Base-by-base conservation (phyloP, 2,113 vertebrate species). In the Phalacrocorax pelagicus region DNA sequence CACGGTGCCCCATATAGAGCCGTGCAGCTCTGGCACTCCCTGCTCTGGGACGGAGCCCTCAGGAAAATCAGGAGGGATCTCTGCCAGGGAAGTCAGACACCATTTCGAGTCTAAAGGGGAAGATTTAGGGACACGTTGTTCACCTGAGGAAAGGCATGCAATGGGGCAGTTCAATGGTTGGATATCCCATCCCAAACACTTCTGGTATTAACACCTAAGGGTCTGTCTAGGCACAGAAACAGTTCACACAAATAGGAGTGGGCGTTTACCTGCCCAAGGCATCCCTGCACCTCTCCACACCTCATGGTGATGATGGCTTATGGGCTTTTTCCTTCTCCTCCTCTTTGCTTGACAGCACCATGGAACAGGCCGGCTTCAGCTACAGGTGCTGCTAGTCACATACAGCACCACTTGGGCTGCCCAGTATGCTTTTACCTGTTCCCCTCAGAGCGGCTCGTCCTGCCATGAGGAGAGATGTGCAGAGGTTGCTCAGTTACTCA, bases 391-490 rank as follows among this genome's bases (percentile, higher is more conserved):
- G 46, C 30, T 34, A 30, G 46, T 26, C 51, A 70, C 27, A 15
- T 19, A 52, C 3, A 66, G 51, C 55, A 66, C 26, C 55, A 1
- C 42, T 40, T 67, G 55, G 61, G 46, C 36, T 79, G 26, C 27
- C 36, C 34, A 23, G 19, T 24, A 20, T 17, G 18, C 46, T 79
- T 62, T 62, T 11, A 23, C 4, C n/a, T 71, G 59, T 81, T 13
- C 9, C 2, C 4, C 12, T 67, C 2, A 0, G 61, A 62, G 26
- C 3, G 8, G 44, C 40, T 70, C 5, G 1, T 47, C 26, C 49
- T 52, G 40, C n/a, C 3, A 4, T 2, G 1, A 71, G 42, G 18
- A 75, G 24, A 78, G n/a, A 70, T 0, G 0, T 10, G 42, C 59
- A 61, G 40, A 73, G 15, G 5, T 9, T 30, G n/a, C 42, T 61